Percentiles rank a stretch among this genome's conserved stretches.
These are phyloP conservation scores for Myocastor coypus DNA, from an alignment of 2,113 vertebrate genomes.

Conservation along the genomic window DNA sequence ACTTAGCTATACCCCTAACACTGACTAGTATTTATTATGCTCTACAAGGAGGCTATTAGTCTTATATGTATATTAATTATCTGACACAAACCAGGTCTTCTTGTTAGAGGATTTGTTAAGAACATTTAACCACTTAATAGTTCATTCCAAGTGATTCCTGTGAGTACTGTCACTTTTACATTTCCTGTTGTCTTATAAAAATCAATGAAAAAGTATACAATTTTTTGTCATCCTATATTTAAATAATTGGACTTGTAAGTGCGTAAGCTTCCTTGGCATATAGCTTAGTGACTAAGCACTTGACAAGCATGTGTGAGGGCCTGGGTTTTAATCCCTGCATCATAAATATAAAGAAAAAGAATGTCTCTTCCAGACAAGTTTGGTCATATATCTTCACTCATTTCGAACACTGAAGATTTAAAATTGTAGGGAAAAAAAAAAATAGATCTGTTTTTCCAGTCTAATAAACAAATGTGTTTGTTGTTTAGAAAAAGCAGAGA, in stretches of 20 bases:
- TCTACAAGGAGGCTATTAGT: not conserved
- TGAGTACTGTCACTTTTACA: not conserved
- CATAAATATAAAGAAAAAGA: not conserved
- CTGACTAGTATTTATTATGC: not conserved
- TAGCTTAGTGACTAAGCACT: not conserved
- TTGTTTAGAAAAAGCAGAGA: conserved; percentile 96
- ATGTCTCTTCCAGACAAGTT: not conserved
- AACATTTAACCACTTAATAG: not conserved
- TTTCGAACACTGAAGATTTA: conserved; percentile 54
- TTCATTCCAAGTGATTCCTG: not conserved
- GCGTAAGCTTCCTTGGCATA: not conserved
- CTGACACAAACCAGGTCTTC: conserved; percentile 29
- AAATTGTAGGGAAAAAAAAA: conserved; percentile 8
- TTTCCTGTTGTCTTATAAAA: not conserved
- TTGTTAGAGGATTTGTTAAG: conserved; percentile 54
- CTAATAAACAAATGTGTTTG: conserved; percentile 78
- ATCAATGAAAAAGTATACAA: not conserved
- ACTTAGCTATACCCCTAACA: not conserved
- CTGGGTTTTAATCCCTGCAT: not conserved
- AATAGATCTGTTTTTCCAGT: conserved; percentile 20
- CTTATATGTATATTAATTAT: conserved; percentile 13
- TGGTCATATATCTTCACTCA: not conserved
- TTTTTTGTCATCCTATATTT: not conserved
- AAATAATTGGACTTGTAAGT: not conserved
- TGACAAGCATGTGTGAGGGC: not conserved